Evolutionary conservation across 2,888 invertebrate genomes (phyloP).

Genomic region (Steinernema carpocapsae): DNA sequence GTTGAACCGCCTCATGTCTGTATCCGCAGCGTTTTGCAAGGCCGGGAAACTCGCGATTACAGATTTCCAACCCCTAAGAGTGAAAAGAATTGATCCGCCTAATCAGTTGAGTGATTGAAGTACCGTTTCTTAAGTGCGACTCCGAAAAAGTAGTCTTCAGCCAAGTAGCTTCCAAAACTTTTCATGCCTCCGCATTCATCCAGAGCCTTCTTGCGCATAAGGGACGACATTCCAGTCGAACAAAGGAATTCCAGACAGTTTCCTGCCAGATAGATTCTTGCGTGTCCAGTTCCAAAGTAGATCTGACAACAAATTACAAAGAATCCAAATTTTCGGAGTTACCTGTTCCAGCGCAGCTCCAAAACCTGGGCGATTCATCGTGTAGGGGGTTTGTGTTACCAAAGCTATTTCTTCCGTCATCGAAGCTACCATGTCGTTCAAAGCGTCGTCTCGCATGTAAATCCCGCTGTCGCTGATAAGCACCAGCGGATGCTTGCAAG

Average conservation of each 20-base stretch:
- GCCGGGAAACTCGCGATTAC: slow-evolving; percentile 82
- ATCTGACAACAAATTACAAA: slow-evolving; percentile 73
- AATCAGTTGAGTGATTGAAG: too few relatives aligned
- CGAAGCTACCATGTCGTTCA: slow-evolving; percentile 90
- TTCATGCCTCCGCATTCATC: slow-evolving; percentile 90
- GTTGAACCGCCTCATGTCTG: slow-evolving; percentile 85
- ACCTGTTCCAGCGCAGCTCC: slow-evolving; percentile 94
- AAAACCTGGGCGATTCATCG: slow-evolving; percentile 90
- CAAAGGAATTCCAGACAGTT: slow-evolving; percentile 91
- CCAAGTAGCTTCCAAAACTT: slow-evolving; percentile 89
- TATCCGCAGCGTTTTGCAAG: slow-evolving; percentile 82
- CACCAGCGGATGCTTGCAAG: slow-evolving; percentile 85
- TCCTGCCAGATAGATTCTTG: slow-evolving; percentile 89
- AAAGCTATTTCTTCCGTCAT: slow-evolving; percentile 83
- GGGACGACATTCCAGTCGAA: slow-evolving; percentile 91
- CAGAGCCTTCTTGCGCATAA: slow-evolving; percentile 85
- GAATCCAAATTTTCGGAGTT: background rate
- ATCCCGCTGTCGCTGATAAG: slow-evolving; percentile 68
- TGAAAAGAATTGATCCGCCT: too few relatives aligned
- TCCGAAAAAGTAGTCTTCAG: slow-evolving; percentile 97
- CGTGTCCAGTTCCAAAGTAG: slow-evolving; percentile 95
- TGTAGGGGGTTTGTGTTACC: slow-evolving; percentile 92
- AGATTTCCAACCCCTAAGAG: too few relatives aligned
- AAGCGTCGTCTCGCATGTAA: slow-evolving; percentile 86
- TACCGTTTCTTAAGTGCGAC: slow-evolving; percentile 77